Percentiles rank a stretch among this genome's conserved stretches.
Conservation (phyloP, 2,888 invertebrate species). For the Watsonalla binaria region DNA sequence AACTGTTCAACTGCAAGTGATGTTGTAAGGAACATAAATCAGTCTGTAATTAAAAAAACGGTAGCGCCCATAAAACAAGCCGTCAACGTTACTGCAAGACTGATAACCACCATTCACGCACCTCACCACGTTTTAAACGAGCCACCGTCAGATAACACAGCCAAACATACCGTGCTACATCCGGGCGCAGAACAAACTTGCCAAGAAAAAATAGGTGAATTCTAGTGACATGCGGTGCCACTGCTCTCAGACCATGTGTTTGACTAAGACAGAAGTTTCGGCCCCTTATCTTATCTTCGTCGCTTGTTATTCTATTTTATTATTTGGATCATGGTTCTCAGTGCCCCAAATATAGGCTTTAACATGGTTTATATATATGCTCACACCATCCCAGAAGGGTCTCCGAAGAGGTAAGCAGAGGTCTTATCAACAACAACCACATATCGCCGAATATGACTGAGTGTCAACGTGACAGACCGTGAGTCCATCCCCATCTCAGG, state of each 20-base stretch:
- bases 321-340: background rate
- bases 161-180: slow-evolving; percentile 57
- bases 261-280: background rate
- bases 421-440: too few relatives aligned
- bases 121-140: slow-evolving; percentile 30
- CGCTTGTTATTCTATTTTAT: slow-evolving; percentile 3
- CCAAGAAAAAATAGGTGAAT: slow-evolving; percentile 32
- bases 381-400: too few relatives aligned
- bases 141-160: slow-evolving; percentile 47
- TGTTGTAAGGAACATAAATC: slow-evolving; percentile 17
- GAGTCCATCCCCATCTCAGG: too few relatives aligned
- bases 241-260: slow-evolving; percentile 15
- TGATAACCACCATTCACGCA: slow-evolving; percentile 65
- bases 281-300: slow-evolving; percentile 3
- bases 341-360: background rate
- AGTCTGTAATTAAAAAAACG: slow-evolving; percentile 35
- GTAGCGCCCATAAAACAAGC: slow-evolving; percentile 58
- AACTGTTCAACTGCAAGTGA: background rate
- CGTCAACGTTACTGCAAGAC: slow-evolving; percentile 44
- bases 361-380: too few relatives aligned
- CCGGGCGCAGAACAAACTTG: slow-evolving; percentile 57
- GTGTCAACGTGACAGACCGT: too few relatives aligned
- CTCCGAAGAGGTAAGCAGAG: too few relatives aligned
- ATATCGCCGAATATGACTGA: too few relatives aligned
- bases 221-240: slow-evolving; percentile 41